Evolutionary conservation across 1,140 invertebrate genomes (phyloP).

Genomic region (Pogonomyrmex californicus): DNA sequence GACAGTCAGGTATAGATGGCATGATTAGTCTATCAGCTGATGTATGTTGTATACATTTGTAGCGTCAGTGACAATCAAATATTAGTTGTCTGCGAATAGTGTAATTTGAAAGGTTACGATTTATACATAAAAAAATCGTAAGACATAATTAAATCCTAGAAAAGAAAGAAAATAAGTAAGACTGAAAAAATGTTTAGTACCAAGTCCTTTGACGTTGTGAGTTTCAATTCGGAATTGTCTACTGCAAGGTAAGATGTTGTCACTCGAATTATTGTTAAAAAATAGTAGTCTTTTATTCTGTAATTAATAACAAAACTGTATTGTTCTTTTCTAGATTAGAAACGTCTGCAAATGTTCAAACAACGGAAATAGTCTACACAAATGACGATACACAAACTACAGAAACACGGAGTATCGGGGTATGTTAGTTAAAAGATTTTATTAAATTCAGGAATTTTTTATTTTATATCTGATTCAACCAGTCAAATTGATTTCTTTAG

Average conservation of each 20-base stretch:
- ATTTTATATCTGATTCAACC: neutral
- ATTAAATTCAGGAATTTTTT: neutral
- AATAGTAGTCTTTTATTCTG: constrained; percentile 2
- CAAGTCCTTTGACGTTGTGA: constrained; percentile 76
- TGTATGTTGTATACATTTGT: neutral
- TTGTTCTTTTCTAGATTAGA: constrained; percentile 70
- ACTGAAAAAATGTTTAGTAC: constrained; percentile 78
- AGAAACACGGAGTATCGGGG: constrained; percentile 80
- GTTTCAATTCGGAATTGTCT: constrained; percentile 79
- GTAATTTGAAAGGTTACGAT: neutral
- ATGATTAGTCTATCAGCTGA: neutral
- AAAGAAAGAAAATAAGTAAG: neutral
- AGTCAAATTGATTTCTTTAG: neutral
- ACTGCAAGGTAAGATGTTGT: constrained; percentile 75
- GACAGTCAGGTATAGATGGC: too few species aligned
- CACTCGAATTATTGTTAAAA: constrained; percentile 9
- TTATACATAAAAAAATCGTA: neutral
- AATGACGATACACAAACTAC: constrained; percentile 76
- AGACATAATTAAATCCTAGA: constrained; percentile 5
- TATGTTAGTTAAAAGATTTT: constrained; percentile 58
- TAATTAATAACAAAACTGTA: neutral
- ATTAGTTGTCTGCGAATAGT: neutral
- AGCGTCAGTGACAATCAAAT: neutral
- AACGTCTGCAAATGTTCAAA: constrained; percentile 78
- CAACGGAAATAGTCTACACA: constrained; percentile 78